These are phyloP conservation scores for Lepidocolaptes lacrymiger DNA, from an alignment of 2,797 vertebrate species.

Conservation along the genomic window DNA sequence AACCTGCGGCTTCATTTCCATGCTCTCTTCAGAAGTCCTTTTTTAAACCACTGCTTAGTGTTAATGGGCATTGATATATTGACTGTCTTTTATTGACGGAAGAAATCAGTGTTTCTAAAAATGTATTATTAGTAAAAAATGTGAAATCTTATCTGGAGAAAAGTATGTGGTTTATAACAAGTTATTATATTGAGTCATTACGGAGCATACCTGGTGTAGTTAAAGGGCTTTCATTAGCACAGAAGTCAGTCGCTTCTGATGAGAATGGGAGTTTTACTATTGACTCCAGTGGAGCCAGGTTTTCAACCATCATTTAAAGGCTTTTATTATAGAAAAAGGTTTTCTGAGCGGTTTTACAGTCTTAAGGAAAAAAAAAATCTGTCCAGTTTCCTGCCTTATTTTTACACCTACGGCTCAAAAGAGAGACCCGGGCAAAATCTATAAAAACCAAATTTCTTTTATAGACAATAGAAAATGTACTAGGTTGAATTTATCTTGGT, in stretches of 20 bases:
- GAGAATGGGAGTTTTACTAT: neutral
- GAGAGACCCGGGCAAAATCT: neutral
- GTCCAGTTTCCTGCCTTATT: constrained; percentile 12
- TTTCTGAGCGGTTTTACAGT: constrained; percentile 16
- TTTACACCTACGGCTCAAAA: neutral
- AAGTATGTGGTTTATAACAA: neutral
- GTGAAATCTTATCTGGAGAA: neutral
- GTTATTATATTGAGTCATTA: neutral
- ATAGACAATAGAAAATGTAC: neutral
- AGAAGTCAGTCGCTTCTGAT: neutral
- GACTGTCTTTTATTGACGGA: neutral
- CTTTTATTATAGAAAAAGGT: constrained; percentile 37
- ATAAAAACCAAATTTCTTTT: constrained; percentile 23
- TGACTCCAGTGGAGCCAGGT: neutral
- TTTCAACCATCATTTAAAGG: constrained; percentile 6
- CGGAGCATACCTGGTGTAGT: neutral
- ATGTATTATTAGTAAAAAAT: neutral
- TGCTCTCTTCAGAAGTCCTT: neutral
- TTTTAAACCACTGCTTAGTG: neutral
- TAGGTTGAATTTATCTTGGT: neutral
- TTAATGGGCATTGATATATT: neutral
- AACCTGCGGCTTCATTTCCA: neutral
- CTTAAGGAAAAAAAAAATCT: constrained; percentile 12
- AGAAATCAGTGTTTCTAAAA: neutral
- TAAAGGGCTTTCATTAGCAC: neutral